phyloP scores from a whole-genome alignment of 2,888 invertebrate species.

The Phortica magna region DNA sequence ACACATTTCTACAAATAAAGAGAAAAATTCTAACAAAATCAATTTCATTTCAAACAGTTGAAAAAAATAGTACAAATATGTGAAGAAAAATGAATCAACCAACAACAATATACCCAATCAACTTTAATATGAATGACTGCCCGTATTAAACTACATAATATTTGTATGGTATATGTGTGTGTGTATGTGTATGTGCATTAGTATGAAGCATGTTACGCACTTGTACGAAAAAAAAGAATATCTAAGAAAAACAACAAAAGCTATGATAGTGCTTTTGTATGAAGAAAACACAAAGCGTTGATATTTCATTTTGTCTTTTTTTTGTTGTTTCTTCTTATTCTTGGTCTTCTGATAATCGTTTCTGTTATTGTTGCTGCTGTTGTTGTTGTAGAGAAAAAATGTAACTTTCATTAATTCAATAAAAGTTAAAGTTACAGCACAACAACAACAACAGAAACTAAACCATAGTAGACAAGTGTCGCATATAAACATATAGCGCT shows the following conservation, averaged over 20 bases:
- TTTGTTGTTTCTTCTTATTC: background rate
- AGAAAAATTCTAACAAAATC: too few relatives aligned
- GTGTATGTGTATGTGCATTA: background rate
- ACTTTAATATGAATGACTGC: slow-evolving; percentile 3
- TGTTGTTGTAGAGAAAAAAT: slow-evolving; percentile 30
- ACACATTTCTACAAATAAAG: too few relatives aligned
- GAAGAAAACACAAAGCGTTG: too few relatives aligned
- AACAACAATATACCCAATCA: slow-evolving; percentile 1
- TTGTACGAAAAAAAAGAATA: slow-evolving; percentile 23
- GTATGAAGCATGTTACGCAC: slow-evolving; percentile 28
- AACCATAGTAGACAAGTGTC: background rate
- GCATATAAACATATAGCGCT: slow-evolving; percentile 13
- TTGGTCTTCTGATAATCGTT: too few relatives aligned
- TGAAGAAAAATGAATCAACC: background rate
- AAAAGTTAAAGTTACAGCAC: slow-evolving; percentile 46
- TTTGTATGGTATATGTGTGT: background rate
- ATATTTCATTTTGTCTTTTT: too few relatives aligned
- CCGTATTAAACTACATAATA: background rate
- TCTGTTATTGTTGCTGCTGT: background rate
- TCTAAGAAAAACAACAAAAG: background rate
- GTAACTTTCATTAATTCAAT: slow-evolving; percentile 59
- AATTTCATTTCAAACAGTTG: too few relatives aligned
- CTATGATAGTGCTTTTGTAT: too few relatives aligned
- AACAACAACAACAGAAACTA: background rate
- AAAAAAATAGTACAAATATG: too few relatives aligned